Evolutionary conservation across 2,888 invertebrate species (phyloP).

Genomic region (Habrosyne pyritoides): DNA sequence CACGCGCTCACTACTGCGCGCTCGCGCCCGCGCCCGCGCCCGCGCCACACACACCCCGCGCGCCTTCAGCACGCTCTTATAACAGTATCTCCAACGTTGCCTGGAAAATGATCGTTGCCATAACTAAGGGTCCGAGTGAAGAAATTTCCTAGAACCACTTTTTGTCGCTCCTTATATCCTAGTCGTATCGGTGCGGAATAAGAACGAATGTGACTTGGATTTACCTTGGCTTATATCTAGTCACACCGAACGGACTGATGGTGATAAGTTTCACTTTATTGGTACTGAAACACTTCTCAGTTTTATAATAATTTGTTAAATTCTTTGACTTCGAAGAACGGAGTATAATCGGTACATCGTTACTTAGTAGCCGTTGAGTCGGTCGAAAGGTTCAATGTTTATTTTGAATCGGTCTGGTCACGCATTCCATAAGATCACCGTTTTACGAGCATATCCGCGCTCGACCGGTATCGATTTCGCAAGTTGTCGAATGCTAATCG

Average conservation of each 20-base stretch:
- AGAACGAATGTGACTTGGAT: not conserved
- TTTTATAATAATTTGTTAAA: not conserved
- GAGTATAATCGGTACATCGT: not conserved
- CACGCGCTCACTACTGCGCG: constrained; percentile 20
- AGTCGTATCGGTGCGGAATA: not conserved
- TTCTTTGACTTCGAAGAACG: not conserved
- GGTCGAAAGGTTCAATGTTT: constrained; percentile 35
- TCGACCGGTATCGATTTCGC: constrained; percentile 33
- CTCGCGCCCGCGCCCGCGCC: constrained; percentile 13
- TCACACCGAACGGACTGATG: not conserved
- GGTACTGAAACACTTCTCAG: not conserved
- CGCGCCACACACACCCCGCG: constrained; percentile 36
- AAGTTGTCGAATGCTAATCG: constrained; percentile 32
- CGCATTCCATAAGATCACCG: constrained; percentile 50
- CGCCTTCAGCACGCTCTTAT: constrained; percentile 17
- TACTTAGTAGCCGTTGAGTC: not conserved
- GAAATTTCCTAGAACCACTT: constrained; percentile 15
- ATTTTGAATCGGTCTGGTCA: constrained; percentile 47
- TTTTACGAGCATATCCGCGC: constrained; percentile 33
- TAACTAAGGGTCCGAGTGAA: constrained; percentile 19
- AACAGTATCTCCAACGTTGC: constrained; percentile 25
- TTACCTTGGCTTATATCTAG: not conserved
- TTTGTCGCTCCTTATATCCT: constrained; percentile 9
- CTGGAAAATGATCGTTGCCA: constrained; percentile 29
- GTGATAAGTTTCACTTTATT: not conserved